Conservation (phyloP, 2,113 vertebrate genomes). For the Argyrosomus japonicus region DNA sequence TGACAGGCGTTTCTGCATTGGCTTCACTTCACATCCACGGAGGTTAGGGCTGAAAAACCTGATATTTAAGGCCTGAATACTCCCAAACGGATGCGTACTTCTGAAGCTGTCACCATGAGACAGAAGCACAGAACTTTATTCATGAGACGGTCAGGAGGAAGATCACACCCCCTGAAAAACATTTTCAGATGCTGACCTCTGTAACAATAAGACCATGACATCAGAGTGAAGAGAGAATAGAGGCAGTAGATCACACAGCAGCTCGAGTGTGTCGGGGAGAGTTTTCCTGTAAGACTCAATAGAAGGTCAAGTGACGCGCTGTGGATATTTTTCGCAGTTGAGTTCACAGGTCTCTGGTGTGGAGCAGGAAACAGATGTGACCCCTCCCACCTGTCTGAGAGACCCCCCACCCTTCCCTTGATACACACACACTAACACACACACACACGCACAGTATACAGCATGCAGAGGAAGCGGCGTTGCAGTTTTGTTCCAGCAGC, state of each 20-base stretch:
- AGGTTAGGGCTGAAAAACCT: no score
- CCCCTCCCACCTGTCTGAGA: conserved; percentile 75
- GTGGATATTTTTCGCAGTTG: conserved; percentile 27
- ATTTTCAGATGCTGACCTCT: no score
- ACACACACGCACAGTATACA: conserved; percentile 7
- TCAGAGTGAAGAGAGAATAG: neutral
- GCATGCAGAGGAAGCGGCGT: conserved; percentile 7
- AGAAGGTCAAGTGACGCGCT: conserved; percentile 31
- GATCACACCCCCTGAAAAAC: neutral
- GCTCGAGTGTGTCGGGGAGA: neutral
- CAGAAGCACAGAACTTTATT: neutral
- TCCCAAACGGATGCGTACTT: no score
- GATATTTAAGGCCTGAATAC: no score
- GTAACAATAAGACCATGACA: no score
- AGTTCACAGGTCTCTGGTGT: conserved; percentile 44
- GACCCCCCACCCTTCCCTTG: conserved; percentile 58
- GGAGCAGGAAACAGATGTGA: conserved; percentile 81
- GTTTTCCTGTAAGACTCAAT: conserved; percentile 40
- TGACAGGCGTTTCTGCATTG: no score
- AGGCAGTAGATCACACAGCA: neutral
- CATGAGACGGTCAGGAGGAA: neutral
- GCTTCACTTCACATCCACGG: no score
- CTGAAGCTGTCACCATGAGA: neutral
- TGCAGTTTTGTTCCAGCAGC: conserved; percentile 44
- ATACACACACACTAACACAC: conserved; percentile 33